phyloP scores from a whole-genome alignment of 2,113 vertebrate species.

The Pitta sordida region DNA sequence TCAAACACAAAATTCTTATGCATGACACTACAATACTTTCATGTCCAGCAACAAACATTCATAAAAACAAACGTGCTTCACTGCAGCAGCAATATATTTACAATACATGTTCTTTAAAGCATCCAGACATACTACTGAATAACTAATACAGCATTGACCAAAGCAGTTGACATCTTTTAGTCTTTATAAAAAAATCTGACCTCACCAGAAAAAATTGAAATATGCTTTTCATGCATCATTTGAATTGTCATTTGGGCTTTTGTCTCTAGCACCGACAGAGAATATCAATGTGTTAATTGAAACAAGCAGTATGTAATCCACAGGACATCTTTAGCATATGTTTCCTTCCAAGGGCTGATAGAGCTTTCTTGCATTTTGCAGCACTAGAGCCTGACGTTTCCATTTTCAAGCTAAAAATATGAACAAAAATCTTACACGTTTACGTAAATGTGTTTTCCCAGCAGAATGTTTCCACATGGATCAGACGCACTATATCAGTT shows the following conservation, averaged over 20 bases:
- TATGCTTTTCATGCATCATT: slow-evolving; percentile 6
- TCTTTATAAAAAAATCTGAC: not conserved
- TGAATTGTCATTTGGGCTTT: slow-evolving; percentile 36
- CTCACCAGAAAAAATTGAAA: not conserved
- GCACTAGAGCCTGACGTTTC: not conserved
- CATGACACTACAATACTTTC: not conserved
- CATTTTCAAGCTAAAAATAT: slow-evolving; percentile 4
- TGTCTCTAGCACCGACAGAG: slow-evolving; percentile 14
- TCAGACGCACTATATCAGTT: not conserved
- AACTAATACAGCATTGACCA: not conserved
- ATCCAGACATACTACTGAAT: not conserved
- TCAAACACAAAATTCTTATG: not conserved
- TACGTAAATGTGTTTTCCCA: slow-evolving; percentile 13
- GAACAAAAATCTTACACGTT: not conserved
- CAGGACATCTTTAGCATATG: slow-evolving; percentile 39
- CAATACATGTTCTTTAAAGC: not conserved
- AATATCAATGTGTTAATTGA: slow-evolving; percentile 56
- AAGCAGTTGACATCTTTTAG: not conserved
- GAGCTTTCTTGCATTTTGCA: slow-evolving; percentile 28
- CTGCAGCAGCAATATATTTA: not conserved
- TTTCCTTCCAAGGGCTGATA: slow-evolving; percentile 26
- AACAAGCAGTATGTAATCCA: slow-evolving; percentile 12
- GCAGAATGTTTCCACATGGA: not conserved
- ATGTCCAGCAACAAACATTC: not conserved
- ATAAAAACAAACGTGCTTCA: not conserved